Evolutionary conservation across 2,113 vertebrate genomes (phyloP), one percentile per base, ranked within the genome.

Genomic region (Ictidomys tridecemlineatus): DNA sequence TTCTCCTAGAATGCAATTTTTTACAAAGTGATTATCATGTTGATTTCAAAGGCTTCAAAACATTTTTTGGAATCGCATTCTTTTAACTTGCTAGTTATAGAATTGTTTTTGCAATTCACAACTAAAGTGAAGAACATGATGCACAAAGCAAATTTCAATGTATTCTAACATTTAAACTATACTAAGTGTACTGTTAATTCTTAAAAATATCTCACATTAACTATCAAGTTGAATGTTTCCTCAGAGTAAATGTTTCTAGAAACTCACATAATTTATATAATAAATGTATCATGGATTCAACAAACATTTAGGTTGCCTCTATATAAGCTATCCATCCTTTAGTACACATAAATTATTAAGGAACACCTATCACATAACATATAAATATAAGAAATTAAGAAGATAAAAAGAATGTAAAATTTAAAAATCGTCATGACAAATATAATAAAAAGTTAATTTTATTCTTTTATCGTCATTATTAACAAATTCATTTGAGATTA

Each of bases 101-200:
- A 94, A 89, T 79, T 93, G 77, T n/a, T 93, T 85, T 67, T 34
- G 82, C 2, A 93, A 92, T 89, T 95, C 74, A 93, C 76, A 94
- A 91, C 34, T 58, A 79, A 95, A 95, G 53, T 93, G 56, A 93
- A 93, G 22, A 87, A 67, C 16, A 30, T 45, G 45, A 63, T 45
- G 17, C 10, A 79, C 5, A 94, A 85, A 84, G 65, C 53, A 89
- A 78, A 84, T 85, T 73, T 89, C 22, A 67, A 74, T 85, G 45
- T 83, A 82, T 24, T 95, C 4, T 73, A 90, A 77, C 12, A 84
- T 79, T 92, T 96, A 53, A 97, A 83, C 24, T 69, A 22, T 16
- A 73, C 4, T 39, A 95, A 28, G 77, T 51, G 10, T 39, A 69
- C 72, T 51, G 2, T 69, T 89, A 8, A 73, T 73, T 72, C 65